These are phyloP conservation scores for Ibidorhyncha struthersii DNA, from an alignment of 2,113 vertebrate species.

Conservation along the genomic window DNA sequence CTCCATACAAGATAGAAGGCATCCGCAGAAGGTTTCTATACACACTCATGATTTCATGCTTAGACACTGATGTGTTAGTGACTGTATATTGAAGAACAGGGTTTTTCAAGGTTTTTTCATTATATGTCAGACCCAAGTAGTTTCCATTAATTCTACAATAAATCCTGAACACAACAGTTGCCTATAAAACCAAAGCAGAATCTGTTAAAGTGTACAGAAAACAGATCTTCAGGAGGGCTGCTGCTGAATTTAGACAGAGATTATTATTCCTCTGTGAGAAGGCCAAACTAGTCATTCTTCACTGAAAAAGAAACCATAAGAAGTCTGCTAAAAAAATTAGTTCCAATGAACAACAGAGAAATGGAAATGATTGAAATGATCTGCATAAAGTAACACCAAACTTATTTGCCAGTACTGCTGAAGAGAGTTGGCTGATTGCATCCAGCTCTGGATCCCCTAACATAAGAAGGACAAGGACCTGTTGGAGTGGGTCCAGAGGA, in stretches of 20 bases:
- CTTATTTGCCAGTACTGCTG: not conserved
- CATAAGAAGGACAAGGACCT: no score
- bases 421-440: not conserved
- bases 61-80: not conserved
- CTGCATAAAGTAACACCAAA: not conserved
- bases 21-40: not conserved
- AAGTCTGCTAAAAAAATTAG: not conserved
- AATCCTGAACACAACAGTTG: not conserved
- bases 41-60: not conserved
- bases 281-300: not conserved
- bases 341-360: not conserved
- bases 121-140: not conserved
- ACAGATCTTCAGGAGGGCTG: not conserved
- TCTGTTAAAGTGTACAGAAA: not conserved
- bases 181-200: not conserved
- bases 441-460: no score
- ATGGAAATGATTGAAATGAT: not conserved
- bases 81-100: not conserved
- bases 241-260: not conserved
- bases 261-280: not conserved
- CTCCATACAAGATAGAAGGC: not conserved
- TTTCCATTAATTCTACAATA: not conserved
- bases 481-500: no score
- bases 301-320: not conserved
- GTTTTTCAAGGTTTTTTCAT: not conserved